These are phyloP conservation scores for Serrognathus titanus DNA, from an alignment of 2,888 invertebrate genomes.

Conservation along the genomic window DNA sequence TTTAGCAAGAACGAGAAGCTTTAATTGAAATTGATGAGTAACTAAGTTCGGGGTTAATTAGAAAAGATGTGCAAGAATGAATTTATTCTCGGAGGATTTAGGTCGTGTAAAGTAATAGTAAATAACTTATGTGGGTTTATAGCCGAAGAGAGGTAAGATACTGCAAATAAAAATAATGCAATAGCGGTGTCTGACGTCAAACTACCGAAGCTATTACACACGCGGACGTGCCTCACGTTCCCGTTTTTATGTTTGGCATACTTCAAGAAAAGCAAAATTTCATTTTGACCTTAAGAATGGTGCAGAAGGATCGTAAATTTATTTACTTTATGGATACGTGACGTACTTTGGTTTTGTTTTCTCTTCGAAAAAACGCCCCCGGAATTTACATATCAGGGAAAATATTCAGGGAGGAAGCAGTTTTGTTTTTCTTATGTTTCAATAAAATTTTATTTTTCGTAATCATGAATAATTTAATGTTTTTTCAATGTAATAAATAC, in stretches of 20 bases:
- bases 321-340: constrained; percentile 1
- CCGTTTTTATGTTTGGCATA: constrained; percentile 24
- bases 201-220: constrained; percentile 23
- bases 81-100: background rate
- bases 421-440: too few relatives aligned
- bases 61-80: too few relatives aligned
- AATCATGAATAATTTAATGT: too few relatives aligned
- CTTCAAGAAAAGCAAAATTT: constrained; percentile 21
- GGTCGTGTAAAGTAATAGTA: constrained; percentile 17
- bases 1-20: too few relatives aligned
- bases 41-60: too few relatives aligned
- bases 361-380: too few relatives aligned
- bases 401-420: too few relatives aligned
- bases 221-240: constrained; percentile 20
- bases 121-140: constrained; percentile 34
- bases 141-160: constrained; percentile 27
- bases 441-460: too few relatives aligned
- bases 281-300: constrained; percentile 11
- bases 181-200: constrained; percentile 35
- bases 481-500: too few relatives aligned
- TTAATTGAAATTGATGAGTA: too few relatives aligned
- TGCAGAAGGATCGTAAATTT: background rate
- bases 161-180: constrained; percentile 37
- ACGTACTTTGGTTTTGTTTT: background rate
- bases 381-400: too few relatives aligned